Base-by-base conservation (phyloP, 2,888 invertebrate genomes). In the Drosophila tripunctata region DNA sequence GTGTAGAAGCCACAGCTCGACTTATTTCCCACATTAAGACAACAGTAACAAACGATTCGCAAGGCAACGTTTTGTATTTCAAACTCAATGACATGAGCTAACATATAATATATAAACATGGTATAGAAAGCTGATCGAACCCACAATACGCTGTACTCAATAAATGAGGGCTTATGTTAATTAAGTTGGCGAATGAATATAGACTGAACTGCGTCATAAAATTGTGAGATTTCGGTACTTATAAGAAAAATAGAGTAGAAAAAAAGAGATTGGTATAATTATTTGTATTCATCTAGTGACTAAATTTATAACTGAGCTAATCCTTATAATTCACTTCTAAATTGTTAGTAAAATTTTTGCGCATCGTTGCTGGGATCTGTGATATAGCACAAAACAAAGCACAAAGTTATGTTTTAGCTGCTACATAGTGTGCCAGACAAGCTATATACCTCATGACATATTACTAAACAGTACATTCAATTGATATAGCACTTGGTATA, bases 11-110 rank as follows among this genome's bases (percentile, higher is more conserved):
- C 65, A 50, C 8, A 61, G 41, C 76, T 58, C 47, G 55, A 65
- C 45, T 83, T 68, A 78, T 63, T 82, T 87, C 87, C 87, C 81
- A 82, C 81, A 82, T 82, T 87, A 81, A 74, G 58, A 36, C 77
- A 76, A 60, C 64, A 56, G 55, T 40, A 40, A 40, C 55, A 75
- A 72, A 30, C 52, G 70, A 74, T 82, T 66, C 58, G 84, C 75
- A 67, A 78, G 55, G 48, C 65, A 67, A 70, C 30, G 38, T 54
- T 55, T 50, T 58, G 47, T 69, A 51, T 58, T 75, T 58, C 61
- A 50, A 56, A 35, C 50, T 48, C 71, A 75, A 66, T 62, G 51
- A 55, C 65, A 61, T 36, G 48, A 41, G 38, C 5, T 36, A 10
- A 3, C 10, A 1, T 10, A 5, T 19, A 8, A n/a, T n/a, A n/a